Evolutionary conservation across 2,113 vertebrate species (phyloP), one percentile per base, ranked within the genome.

Genomic region (Motacilla alba): DNA sequence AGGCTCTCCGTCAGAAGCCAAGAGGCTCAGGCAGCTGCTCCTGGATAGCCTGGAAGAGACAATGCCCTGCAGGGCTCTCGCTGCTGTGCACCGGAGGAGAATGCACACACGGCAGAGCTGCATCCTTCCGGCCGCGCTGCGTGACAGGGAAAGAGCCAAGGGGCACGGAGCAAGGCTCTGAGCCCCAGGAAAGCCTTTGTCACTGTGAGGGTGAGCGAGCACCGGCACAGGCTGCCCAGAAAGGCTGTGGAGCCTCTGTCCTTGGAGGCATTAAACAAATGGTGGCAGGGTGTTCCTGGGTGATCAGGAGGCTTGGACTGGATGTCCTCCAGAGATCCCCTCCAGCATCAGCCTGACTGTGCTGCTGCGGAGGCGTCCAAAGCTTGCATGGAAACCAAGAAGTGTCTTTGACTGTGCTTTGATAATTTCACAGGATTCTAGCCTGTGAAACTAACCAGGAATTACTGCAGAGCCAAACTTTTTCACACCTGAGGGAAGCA

Each of bases 51-150:
- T 46, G 77, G 69, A 47, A 12, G 22, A 49, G 31, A 15, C 15
- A 22, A 14, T 15, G 70, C 16, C 56, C n/a, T 12, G 46, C 21
- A 49, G 12, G 17, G 9, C n/a, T 35, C 53, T 53, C 17, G 18
- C 7, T 44, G 9, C 53, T 37, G 33, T 4, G 1, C 28, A 19
- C 5, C 13, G 22, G 16, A 55, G 47, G 9, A 62, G 39, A 20
- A 9, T 6, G 24, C 28, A 3, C 12, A 2, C 16, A 1, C 6
- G 18, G 21, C 17, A 5, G 6, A 67, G 28, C 33, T 8, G 9
- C 23, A 20, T 28, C 39, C 55, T 41, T 15, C n/a, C 39, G 35
- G 39, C 47, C 39, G 46, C 2, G 1, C 27, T 17, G 11, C 3
- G 21, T 7, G 53, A 13, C 44, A 24, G 23, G 10, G 20, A 28